phyloP scores from a whole-genome alignment of 2,888 invertebrate species.

The Ecdyonurus torrentis region DNA sequence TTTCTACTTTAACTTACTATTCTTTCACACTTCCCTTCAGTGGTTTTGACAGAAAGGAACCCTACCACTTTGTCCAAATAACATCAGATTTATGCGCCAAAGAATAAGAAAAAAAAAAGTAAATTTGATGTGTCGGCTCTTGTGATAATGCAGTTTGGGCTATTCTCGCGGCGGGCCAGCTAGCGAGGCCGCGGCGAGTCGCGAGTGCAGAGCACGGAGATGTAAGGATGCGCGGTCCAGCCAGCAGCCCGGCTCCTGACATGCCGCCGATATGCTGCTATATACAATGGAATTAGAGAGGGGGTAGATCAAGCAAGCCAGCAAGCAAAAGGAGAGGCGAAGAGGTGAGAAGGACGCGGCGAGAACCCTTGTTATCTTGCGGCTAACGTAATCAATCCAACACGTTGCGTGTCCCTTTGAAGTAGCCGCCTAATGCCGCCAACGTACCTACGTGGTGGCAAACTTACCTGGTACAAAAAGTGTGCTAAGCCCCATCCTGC shows the following conservation, averaged over 20 bases:
- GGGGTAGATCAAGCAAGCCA: neutral
- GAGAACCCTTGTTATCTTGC: conserved; percentile 1
- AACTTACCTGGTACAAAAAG: neutral
- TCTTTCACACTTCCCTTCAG: neutral
- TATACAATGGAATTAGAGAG: neutral
- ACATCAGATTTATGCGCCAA: too few species aligned
- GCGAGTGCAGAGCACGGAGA: too few species aligned
- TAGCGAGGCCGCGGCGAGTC: too few species aligned
- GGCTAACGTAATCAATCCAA: conserved; percentile 4
- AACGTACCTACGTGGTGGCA: neutral
- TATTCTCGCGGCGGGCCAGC: too few species aligned
- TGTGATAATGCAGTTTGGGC: too few species aligned
- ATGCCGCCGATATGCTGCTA: too few species aligned
- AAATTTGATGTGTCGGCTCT: too few species aligned
- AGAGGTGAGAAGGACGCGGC: neutral
- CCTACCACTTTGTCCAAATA: neutral
- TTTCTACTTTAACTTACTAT: neutral
- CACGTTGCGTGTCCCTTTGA: conserved; percentile 3
- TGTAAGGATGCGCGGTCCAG: too few species aligned
- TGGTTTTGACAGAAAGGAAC: neutral
- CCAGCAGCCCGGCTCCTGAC: too few species aligned
- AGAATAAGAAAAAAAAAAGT: too few species aligned
- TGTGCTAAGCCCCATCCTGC: neutral
- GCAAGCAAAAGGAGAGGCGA: neutral
- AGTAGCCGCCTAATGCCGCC: neutral